Percentiles rank a stretch among this genome's conserved stretches.
Conservation (phyloP, 1,140 invertebrate genomes). For the Atta colombica region DNA sequence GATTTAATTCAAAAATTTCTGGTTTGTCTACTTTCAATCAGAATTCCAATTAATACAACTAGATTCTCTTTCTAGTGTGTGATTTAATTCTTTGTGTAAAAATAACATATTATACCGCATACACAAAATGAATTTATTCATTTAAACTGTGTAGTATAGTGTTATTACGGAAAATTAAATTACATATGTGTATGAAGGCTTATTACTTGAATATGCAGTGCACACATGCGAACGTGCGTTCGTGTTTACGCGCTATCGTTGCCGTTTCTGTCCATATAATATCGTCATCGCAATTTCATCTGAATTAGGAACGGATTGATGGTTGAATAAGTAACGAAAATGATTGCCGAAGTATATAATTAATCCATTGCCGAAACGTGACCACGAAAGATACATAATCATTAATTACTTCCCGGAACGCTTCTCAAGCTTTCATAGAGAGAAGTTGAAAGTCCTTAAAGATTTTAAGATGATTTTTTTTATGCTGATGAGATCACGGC, state of each 20-base stretch:
- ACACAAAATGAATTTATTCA: no score
- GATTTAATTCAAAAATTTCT: no score
- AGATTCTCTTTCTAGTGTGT: no score
- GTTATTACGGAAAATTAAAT: no score
- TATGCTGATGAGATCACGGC: conserved; percentile 37
- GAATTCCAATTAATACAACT: no score
- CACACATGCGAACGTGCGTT: not conserved
- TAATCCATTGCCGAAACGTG: not conserved
- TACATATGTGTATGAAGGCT: no score
- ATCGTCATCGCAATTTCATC: not conserved
- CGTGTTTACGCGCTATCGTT: not conserved
- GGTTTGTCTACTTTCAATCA: no score
- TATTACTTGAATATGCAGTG: no score
- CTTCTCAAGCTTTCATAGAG: conserved; percentile 18
- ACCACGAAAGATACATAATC: not conserved
- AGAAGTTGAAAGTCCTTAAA: not conserved
- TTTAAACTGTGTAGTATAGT: no score
- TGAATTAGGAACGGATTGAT: not conserved
- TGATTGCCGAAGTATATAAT: not conserved
- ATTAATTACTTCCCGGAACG: conserved; percentile 18
- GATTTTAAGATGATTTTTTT: not conserved
- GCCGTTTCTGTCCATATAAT: not conserved
- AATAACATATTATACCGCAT: no score
- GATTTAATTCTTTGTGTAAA: no score
- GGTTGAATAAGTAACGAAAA: not conserved